phyloP scores from a whole-genome alignment of 1,140 invertebrate genomes.

The Contarinia nasturtii region DNA sequence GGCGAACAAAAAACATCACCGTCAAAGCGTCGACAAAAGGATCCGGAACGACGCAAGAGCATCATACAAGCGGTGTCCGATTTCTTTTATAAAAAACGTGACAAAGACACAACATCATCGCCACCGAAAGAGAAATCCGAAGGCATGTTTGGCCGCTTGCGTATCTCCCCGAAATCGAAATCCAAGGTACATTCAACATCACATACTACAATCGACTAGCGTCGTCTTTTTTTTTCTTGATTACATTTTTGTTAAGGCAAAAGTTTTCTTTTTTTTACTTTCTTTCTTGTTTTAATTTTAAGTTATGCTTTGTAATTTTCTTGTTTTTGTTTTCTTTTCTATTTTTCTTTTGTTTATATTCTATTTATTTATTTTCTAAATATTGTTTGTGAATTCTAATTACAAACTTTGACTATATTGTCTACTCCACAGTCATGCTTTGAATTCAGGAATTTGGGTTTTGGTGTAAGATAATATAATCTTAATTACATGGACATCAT shows the following conservation, averaged over 20 bases:
- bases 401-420: conserved; percentile 3
- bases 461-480: conserved; percentile 25
- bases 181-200: conserved; percentile 33
- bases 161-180: conserved; percentile 41
- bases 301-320: neutral
- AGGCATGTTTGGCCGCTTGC: conserved; percentile 35
- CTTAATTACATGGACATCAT: neutral
- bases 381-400: neutral
- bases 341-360: neutral
- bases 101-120: conserved; percentile 21
- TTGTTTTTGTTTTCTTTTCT: neutral
- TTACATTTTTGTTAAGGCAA: too few relatives aligned
- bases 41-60: conserved; percentile 54
- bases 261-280: too few relatives aligned
- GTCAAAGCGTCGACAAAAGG: conserved; percentile 31
- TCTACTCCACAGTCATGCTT: conserved; percentile 26
- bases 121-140: conserved; percentile 20
- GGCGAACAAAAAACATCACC: conserved; percentile 11
- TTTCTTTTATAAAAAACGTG: conserved; percentile 45
- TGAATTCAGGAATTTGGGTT: conserved; percentile 26
- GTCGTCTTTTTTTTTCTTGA: neutral
- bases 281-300: neutral
- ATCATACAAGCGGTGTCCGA: conserved; percentile 69
- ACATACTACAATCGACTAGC: conserved; percentile 6
- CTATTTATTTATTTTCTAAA: neutral